Conservation (phyloP, 1,140 invertebrate genomes). For the Venturia canescens region DNA sequence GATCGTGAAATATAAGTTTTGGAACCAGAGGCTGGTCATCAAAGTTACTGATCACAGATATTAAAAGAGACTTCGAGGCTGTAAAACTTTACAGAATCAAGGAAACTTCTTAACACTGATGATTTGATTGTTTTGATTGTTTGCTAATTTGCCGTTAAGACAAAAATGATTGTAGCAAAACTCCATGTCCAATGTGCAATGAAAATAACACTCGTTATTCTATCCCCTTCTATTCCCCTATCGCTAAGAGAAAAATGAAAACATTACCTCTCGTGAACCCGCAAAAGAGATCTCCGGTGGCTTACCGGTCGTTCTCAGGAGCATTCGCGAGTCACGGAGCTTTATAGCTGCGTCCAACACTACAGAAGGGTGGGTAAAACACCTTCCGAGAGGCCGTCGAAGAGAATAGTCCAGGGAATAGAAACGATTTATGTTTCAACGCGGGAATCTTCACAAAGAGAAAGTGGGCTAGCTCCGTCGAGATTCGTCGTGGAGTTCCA, state of each 20-base stretch:
- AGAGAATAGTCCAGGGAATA: slow-evolving; percentile 38
- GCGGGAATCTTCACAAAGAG: slow-evolving; percentile 12
- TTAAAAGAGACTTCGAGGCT: too few relatives aligned
- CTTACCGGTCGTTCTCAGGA: slow-evolving; percentile 13
- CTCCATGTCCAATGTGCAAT: too few relatives aligned
- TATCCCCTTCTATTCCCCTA: too few relatives aligned
- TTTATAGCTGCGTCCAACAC: slow-evolving; percentile 9
- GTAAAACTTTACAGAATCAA: too few relatives aligned
- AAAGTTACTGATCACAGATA: too few relatives aligned
- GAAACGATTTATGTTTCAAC: slow-evolving; percentile 34
- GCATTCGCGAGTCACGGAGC: slow-evolving; percentile 31
- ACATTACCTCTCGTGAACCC: background rate
- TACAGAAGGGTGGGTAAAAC: background rate
- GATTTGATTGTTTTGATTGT: too few relatives aligned
- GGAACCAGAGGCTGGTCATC: too few relatives aligned
- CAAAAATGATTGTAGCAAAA: too few relatives aligned
- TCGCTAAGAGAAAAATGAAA: background rate
- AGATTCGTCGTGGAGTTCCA: slow-evolving; percentile 23
- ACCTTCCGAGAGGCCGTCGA: slow-evolving; percentile 23
- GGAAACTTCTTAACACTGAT: too few relatives aligned
- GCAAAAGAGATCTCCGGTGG: slow-evolving; percentile 11
- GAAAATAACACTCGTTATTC: too few relatives aligned
- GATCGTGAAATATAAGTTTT: too few relatives aligned
- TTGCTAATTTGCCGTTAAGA: too few relatives aligned
- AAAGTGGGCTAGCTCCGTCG: slow-evolving; percentile 10